phyloP scores from a whole-genome alignment of 2,113 vertebrate genomes.

The Melanotaenia duboulayi region DNA sequence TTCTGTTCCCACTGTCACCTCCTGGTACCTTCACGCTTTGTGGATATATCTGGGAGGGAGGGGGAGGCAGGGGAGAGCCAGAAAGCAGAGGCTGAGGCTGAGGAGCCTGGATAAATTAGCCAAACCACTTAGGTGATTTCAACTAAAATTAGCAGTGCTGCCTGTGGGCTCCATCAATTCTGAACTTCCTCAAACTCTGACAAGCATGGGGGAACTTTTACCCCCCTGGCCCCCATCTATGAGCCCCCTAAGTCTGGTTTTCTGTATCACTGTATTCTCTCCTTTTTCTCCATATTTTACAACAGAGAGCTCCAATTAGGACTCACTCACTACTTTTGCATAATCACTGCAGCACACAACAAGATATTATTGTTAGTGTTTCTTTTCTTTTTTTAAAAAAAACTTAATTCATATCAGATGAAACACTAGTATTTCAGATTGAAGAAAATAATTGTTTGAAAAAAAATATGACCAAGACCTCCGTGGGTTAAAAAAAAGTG shows the following conservation, averaged over 20 bases:
- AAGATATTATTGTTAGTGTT: conserved; percentile 2
- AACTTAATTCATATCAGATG: conserved; percentile 23
- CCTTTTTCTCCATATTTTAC: conserved; percentile 44
- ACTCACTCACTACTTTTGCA: conserved; percentile 40
- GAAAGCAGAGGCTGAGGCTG: conserved; percentile 73
- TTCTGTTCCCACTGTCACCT: conserved; percentile 83
- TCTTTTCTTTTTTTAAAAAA: conserved; percentile 17
- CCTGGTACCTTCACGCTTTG: conserved; percentile 80
- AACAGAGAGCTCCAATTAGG: conserved; percentile 58
- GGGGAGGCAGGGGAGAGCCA: conserved; percentile 58
- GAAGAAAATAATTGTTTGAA: background rate
- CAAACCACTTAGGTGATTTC: conserved; percentile 85
- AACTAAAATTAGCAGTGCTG: conserved; percentile 84
- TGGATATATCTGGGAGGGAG: conserved; percentile 74
- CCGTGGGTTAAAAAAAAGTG: background rate
- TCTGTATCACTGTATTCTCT: conserved; percentile 43
- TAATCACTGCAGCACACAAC: conserved; percentile 6
- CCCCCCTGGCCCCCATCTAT: conserved; percentile 69
- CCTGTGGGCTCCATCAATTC: conserved; percentile 82
- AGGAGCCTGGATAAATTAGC: conserved; percentile 84
- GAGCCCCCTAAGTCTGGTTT: conserved; percentile 55
- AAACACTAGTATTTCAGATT: conserved; percentile 5
- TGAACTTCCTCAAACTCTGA: conserved; percentile 83
- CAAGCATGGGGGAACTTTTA: conserved; percentile 77
- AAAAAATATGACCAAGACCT: background rate